Evolutionary conservation across 2,888 invertebrate species (phyloP).

Genomic region (Euplexia lucipara): DNA sequence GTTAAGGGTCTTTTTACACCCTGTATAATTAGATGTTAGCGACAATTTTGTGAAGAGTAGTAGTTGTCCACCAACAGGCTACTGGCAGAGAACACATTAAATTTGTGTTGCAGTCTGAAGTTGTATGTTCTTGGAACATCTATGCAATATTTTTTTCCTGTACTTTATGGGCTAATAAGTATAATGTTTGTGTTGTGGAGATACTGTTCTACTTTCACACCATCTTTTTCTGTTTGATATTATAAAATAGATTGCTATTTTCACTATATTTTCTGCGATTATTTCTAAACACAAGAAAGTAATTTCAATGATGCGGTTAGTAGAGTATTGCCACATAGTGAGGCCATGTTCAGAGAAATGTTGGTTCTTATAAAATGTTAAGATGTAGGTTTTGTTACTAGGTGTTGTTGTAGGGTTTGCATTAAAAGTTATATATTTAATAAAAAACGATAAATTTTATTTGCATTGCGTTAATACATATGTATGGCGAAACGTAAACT

Average conservation of each 20-base stretch:
- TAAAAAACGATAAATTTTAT: constrained; percentile 50
- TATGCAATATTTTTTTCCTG: background rate
- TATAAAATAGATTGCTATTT: too few relatives aligned
- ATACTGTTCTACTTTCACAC: too few relatives aligned
- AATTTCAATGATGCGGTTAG: too few relatives aligned
- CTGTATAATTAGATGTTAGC: background rate
- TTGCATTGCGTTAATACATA: constrained; percentile 56
- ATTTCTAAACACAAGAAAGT: too few relatives aligned
- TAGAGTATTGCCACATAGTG: too few relatives aligned
- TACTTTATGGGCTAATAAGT: background rate
- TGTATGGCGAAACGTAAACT: constrained; percentile 68
- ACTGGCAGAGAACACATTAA: too few relatives aligned
- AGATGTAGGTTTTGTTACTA: background rate
- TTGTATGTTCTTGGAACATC: background rate
- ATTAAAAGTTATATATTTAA: constrained; percentile 25
- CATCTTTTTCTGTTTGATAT: too few relatives aligned
- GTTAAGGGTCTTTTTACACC: too few relatives aligned
- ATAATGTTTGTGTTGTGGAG: too few relatives aligned
- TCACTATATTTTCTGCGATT: too few relatives aligned
- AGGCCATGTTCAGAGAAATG: background rate
- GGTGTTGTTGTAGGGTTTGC: background rate
- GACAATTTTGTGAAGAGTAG: background rate
- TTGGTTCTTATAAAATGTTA: too few relatives aligned
- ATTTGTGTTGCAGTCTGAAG: background rate
- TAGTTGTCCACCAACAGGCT: too few relatives aligned